Conservation (phyloP, 64 coral and sea anemone genomes). For the Montipora sp. region DNA sequence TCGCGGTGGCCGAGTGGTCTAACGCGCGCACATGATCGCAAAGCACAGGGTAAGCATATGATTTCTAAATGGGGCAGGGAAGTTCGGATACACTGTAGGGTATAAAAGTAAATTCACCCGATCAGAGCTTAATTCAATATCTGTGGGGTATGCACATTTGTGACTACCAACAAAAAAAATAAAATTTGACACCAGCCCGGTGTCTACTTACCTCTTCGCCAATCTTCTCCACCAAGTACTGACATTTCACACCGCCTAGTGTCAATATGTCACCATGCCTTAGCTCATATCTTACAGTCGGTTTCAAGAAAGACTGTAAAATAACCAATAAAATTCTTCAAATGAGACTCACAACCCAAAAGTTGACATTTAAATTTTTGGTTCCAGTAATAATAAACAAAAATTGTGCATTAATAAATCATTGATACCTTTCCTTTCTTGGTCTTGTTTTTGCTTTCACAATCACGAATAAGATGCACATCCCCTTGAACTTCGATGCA, state of each 20-base stretch:
- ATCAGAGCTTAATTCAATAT: no score
- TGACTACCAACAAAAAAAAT: no score
- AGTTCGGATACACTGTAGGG: no score
- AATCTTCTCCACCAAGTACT: constrained; percentile 66
- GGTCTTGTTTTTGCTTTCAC: constrained; percentile 88
- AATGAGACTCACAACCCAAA: neutral
- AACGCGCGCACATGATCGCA: no score
- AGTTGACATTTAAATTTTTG: constrained; percentile 5
- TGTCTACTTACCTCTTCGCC: constrained; percentile 51
- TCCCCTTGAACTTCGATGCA: constrained; percentile 80
- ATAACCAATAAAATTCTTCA: no score
- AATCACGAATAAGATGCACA: constrained; percentile 86
- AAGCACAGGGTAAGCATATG: no score
- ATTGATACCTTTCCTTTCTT: constrained; percentile 83
- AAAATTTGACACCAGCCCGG: constrained; percentile 90
- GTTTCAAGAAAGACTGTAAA: constrained; percentile 77
- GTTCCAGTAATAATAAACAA: constrained; percentile 6
- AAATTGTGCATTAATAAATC: neutral
- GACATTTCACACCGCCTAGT: constrained; percentile 87
- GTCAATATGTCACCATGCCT: constrained; percentile 86
- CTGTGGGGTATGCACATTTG: no score
- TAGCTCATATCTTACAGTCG: constrained; percentile 82
- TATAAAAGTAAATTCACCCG: no score
- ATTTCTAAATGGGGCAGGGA: no score
- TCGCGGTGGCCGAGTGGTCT: no score